These are phyloP conservation scores for Gibbula magus DNA, from an alignment of 2,888 invertebrate genomes.

Conservation along the genomic window DNA sequence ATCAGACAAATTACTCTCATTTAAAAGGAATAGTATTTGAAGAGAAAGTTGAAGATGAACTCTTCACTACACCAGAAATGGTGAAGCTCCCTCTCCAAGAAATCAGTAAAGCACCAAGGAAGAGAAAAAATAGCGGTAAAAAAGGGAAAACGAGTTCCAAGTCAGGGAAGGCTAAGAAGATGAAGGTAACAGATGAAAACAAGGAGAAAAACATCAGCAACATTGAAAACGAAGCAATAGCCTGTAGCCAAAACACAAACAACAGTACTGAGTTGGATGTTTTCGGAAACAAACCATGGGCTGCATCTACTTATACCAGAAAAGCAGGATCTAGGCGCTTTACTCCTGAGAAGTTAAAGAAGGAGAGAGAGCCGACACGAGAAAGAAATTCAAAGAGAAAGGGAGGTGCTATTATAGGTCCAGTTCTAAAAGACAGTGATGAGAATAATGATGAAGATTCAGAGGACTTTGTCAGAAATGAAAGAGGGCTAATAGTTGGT, in stretches of 20 bases:
- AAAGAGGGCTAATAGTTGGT: conserved; percentile 10
- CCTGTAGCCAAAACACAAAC: background rate
- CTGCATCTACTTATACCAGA: background rate
- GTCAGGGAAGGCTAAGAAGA: background rate
- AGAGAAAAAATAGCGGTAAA: conserved; percentile 25
- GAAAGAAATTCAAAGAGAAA: background rate
- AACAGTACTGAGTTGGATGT: background rate
- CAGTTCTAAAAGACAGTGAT: background rate
- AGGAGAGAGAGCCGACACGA: background rate
- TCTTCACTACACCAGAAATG: conserved; percentile 49
- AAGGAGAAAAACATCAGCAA: no score
- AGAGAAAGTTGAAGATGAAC: background rate
- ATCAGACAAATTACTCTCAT: no score
- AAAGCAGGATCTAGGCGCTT: background rate
- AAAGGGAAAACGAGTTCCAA: background rate
- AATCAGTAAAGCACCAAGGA: conserved; percentile 45
- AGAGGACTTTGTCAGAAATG: background rate
- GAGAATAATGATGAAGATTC: background rate
- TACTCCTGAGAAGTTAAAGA: background rate
- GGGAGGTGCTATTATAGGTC: background rate
- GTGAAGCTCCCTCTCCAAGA: conserved; percentile 38
- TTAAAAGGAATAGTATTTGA: background rate
- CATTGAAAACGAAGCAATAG: no score
- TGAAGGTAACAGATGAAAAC: background rate
- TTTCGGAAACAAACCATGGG: background rate